phyloP scores from a whole-genome alignment of 1,140 invertebrate genomes.

The Tenebrio molitor region DNA sequence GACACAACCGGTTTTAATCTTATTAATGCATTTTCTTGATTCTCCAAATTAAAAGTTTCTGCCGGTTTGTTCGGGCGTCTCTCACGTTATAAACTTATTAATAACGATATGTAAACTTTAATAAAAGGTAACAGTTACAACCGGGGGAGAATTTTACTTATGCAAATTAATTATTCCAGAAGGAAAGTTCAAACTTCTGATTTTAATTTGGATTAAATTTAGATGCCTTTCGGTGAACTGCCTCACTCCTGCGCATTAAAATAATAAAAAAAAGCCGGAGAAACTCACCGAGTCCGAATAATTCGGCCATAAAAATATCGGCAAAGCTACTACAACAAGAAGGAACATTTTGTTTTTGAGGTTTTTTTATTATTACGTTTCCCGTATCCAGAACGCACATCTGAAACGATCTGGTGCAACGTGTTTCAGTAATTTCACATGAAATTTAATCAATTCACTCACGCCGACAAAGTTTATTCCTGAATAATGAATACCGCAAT shows the following conservation, averaged over 20 bases:
- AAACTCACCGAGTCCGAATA: neutral
- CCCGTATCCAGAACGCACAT: neutral
- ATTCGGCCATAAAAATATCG: conserved; percentile 1
- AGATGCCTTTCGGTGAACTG: conserved; percentile 31
- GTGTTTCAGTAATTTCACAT: conserved; percentile 9
- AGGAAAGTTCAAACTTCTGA: conserved; percentile 42
- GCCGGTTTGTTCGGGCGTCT: neutral
- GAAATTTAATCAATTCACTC: conserved; percentile 31
- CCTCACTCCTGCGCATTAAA: neutral
- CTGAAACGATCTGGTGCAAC: neutral
- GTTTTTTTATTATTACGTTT: neutral
- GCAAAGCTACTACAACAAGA: neutral
- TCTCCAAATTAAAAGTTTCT: conserved; percentile 31
- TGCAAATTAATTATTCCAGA: conserved; percentile 43
- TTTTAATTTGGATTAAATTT: conserved; percentile 47
- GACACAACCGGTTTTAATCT: conserved; percentile 11
- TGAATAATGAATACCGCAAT: conserved; percentile 24
- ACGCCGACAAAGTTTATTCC: conserved; percentile 17
- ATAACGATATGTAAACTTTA: conserved; percentile 44
- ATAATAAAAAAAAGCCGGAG: neutral
- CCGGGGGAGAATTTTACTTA: conserved; percentile 31
- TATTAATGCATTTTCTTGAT: conserved; percentile 33
- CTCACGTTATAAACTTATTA: conserved; percentile 42
- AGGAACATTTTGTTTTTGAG: neutral
- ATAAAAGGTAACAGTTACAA: conserved; percentile 42